Base-by-base conservation (phyloP, 2,888 invertebrate species). In the Erebia ligea region DNA sequence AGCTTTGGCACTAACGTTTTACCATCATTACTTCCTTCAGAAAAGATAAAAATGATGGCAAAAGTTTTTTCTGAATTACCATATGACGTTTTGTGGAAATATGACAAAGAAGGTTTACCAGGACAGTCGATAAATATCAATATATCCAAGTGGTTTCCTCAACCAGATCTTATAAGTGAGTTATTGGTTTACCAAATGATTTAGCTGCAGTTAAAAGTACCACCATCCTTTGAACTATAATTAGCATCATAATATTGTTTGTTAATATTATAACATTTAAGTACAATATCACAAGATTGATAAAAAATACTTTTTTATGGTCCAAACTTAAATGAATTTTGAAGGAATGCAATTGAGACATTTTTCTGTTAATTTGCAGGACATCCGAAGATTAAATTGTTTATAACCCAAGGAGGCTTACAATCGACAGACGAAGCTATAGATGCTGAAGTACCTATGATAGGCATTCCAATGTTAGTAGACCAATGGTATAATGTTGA, bases 341-440 rank as follows among this genome's bases (percentile, higher is more conserved):
- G 10, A 3, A 56, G 21, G 1, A 57, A 42, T 62, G 9, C 25
- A 21, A 10, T 25, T n/a, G n/a, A 15, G n/a, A 9, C 9, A 17
- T 58, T 40, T 61, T 13, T 42, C 4, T 40, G 1, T 54, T 19
- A 42, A 21, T 42, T 66, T 48, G 1, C 69, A 87, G 87, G 61
- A n/a, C 93, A 94, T 78, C 86, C 88, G 6, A 93, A 93, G 67
- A 70, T 93, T 0, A 92, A 91, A 76, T 17, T 84, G 1, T 85
- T 84, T 59, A 84, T 92, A 40, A 90, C 88, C 1, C 91, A 92
- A 82, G 90, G 87, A 45, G 92, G 92, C 15, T 71, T 90, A 0
- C 90, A 91, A 72, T 91, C 92, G 0, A 82, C 88, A 0, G 89
- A 91, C 61, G 92, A 92, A 78, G 84, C 90, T 0, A 86, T 93